Base-by-base conservation (phyloP, 2,888 invertebrate species). In the Phortica magna region DNA sequence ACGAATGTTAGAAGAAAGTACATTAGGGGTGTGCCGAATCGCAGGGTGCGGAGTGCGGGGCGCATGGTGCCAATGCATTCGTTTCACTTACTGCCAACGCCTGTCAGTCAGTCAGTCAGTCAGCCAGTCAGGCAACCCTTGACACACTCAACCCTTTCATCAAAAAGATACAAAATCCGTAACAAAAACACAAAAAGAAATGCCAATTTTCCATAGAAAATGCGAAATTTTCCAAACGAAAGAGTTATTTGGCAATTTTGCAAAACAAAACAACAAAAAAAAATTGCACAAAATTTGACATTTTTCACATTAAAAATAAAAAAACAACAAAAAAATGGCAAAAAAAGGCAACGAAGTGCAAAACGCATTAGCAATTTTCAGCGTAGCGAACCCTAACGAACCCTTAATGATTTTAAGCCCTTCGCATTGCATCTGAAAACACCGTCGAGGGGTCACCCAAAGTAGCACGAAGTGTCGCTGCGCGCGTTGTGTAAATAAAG, bases 401-500 rank as follows among this genome's bases (percentile, higher is more conserved):
- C 70, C 55, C 53, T 53, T 53, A 71, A 71, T 71, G 70, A 71
- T 55, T 71, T 71, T 71, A 71, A 71, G 42, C 70, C 39, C 31
- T 31, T 31, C 31, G 31, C 31, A 31, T 31, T 31, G 31, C 31
- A 31, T n/a, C n/a, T n/a, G n/a, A n/a, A n/a, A n/a, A n/a, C 31
- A 31, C 31, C 43, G 70, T 71, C 22, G 53, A 71, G 86, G 88
- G 85, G 85, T 88, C 88, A 87, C 57, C 76, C 78, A 22, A 31
- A 22, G 7, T 19, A 43, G 68, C 68, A 17, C 43, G 41, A 82
- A 84, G 77, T 78, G 83, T 84, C 77, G 84, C 81, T 79, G 77
- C 75, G 31, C 31, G 75, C 83, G 76, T 85, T 85, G 87, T 85
- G 86, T 83, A 88, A 85, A 85, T 85, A 85, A 85, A 84, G 88